Base-by-base conservation (phyloP, 2,888 invertebrate genomes). In the Pollenia labialis region DNA sequence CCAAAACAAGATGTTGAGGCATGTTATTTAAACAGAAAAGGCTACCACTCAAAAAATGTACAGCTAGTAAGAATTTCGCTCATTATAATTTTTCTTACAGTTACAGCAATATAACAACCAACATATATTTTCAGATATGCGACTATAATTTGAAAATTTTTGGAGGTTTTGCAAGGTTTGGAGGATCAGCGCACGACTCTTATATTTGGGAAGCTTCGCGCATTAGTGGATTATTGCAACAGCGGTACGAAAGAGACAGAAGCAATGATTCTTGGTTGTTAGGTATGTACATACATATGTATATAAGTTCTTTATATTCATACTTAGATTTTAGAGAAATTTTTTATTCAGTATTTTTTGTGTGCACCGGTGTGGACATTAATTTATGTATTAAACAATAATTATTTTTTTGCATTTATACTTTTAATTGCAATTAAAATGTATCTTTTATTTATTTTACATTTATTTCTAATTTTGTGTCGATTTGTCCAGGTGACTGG, bases 181-280 rank as follows among this genome's bases (percentile, higher is more conserved):
- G 68, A 40, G 77, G 68, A 52, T 40, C 60, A 18, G 11, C 69
- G 2, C 69, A 69, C 6, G 69, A 69, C 7, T n/a, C 60, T 1
- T 79, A 60, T 44, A 79, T 79, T 79, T 60, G 60, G 69, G 69
- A 69, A 52, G 69, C 69, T 18, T 79, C 42, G 8, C 60, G 62
- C 2, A 60, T 62, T 14, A 71, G 18, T 3, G 14, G 1, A 7
- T 42, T 52, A 11, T 42, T 79, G 18, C 69, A 58, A 32, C 32
- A 68, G 8, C 16, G 77, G 1, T 68, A 79, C 40, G 58, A 64
- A 48, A 1, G 7, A 1, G 44, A 69, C n/a, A 58, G 40, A n/a
- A 50, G 7, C 44, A 42, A 79, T 42, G 48, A 69, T 50, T 52
- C 68, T 10, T 69, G 60, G 48, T 50, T 75, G 12, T 32, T 48